A percentile compares a stretch with the other conserved stretches of the same genome.
These are phyloP conservation scores for Platichthys stellatus DNA, from an alignment of 2,113 vertebrate genomes.

Conservation along the genomic window DNA sequence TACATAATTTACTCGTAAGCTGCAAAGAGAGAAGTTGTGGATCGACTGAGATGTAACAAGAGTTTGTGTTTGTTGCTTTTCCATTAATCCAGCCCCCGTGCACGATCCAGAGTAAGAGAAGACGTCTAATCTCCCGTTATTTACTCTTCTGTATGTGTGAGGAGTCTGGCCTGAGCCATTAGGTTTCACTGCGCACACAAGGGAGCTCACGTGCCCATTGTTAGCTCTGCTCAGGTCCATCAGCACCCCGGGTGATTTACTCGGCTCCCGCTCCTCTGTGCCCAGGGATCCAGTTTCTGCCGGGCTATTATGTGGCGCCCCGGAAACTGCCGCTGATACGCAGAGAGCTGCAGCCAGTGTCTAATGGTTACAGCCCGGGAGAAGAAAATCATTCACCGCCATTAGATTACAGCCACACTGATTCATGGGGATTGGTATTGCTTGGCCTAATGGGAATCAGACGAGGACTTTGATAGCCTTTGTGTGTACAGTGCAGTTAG, in stretches of 20 bases:
- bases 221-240: constrained; percentile 55
- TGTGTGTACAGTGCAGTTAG: constrained; percentile 53
- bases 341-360: constrained; percentile 67
- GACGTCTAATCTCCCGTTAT: constrained; percentile 39
- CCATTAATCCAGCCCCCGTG: not conserved
- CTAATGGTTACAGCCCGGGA: constrained; percentile 84
- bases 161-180: constrained; percentile 16
- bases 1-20: not conserved
- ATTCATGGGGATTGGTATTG: constrained; percentile 79
- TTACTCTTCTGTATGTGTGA: constrained; percentile 29
- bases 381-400: constrained; percentile 81
- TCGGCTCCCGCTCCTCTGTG: constrained; percentile 57
- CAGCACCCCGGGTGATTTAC: constrained; percentile 69
- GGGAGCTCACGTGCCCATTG: constrained; percentile 60
- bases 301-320: constrained; percentile 79
- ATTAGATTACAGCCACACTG: constrained; percentile 83
- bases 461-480: constrained; percentile 70
- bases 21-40: not conserved
- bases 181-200: constrained; percentile 20
- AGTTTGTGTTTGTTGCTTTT: not conserved
- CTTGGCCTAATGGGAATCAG: constrained; percentile 76
- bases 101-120: constrained; percentile 14
- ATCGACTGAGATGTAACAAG: not conserved
- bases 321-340: constrained; percentile 75
- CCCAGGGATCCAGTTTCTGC: constrained; percentile 78